Evolutionary conservation across 2,888 invertebrate species (phyloP).

Genomic region (Sarcophaga carnaria): DNA sequence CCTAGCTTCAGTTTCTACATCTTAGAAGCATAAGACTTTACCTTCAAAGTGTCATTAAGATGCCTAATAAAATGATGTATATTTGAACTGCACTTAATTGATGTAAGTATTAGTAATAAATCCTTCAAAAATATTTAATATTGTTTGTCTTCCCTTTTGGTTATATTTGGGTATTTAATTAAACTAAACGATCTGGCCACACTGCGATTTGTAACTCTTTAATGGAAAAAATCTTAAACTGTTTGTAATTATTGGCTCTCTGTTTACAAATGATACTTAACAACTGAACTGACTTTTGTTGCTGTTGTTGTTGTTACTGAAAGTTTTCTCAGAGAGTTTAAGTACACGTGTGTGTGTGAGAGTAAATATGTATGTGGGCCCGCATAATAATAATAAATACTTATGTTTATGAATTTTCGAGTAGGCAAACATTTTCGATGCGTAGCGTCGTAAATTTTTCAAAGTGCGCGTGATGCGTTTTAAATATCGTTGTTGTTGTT

Average conservation of each 20-base stretch:
- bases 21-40: no score
- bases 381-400: neutral
- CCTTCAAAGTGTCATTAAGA: no score
- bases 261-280: slow-evolving; percentile 53
- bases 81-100: no score
- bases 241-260: slow-evolving; percentile 29
- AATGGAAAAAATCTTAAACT: slow-evolving; percentile 14
- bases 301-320: neutral
- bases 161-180: no score
- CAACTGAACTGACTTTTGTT: slow-evolving; percentile 28
- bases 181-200: slow-evolving; percentile 10
- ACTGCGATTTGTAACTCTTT: neutral
- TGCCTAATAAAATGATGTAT: no score
- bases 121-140: no score
- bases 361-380: neutral
- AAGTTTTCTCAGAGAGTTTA: neutral
- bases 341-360: neutral
- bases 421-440: slow-evolving; percentile 40
- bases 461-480: slow-evolving; percentile 55
- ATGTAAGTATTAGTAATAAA: no score
- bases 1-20: no score
- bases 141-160: no score
- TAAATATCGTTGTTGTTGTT: slow-evolving; percentile 4
- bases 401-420: slow-evolving; percentile 8
- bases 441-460: slow-evolving; percentile 38